These are phyloP conservation scores for Tiliqua scincoides DNA, from an alignment of 2,113 vertebrate genomes.

Conservation along the genomic window DNA sequence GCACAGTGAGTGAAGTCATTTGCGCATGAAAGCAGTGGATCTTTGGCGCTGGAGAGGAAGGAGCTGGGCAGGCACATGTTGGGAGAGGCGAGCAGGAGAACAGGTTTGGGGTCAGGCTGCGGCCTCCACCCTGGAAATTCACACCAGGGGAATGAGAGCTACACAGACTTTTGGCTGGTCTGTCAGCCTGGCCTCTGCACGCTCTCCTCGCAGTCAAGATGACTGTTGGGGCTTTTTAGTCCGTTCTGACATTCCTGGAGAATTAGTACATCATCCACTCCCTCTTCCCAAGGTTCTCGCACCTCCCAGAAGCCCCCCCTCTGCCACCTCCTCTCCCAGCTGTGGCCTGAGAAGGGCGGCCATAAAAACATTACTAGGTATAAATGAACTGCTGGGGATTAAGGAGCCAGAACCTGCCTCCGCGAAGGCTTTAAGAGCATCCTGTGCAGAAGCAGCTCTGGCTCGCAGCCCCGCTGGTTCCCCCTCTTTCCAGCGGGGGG, in stretches of 20 bases:
- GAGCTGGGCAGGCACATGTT: neutral
- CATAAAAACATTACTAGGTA: constrained; percentile 72
- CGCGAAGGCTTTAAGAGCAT: constrained; percentile 68
- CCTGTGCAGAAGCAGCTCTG: constrained; percentile 68
- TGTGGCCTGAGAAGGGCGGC: constrained; percentile 54
- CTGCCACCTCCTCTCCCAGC: constrained; percentile 31
- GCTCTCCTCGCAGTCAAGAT: neutral
- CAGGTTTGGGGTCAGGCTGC: neutral
- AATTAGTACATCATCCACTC: constrained; percentile 26
- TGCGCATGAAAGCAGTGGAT: neutral
- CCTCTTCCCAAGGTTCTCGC: constrained; percentile 39
- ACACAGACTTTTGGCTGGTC: neutral
- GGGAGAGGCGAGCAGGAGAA: neutral
- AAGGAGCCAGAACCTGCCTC: constrained; percentile 68
- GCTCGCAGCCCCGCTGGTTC: constrained; percentile 31
- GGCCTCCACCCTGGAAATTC: neutral
- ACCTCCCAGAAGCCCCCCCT: constrained; percentile 56
- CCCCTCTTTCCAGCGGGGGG: neutral
- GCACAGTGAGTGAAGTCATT: neutral
- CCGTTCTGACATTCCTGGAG: constrained; percentile 14
- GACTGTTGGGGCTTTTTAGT: neutral
- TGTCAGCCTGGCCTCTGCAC: neutral
- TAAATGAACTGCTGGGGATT: constrained; percentile 75
- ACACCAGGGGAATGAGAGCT: neutral
- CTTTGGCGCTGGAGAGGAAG: neutral